Conservation (phyloP, 2,797 vertebrate species). For the Muscicapa comitata region DNA sequence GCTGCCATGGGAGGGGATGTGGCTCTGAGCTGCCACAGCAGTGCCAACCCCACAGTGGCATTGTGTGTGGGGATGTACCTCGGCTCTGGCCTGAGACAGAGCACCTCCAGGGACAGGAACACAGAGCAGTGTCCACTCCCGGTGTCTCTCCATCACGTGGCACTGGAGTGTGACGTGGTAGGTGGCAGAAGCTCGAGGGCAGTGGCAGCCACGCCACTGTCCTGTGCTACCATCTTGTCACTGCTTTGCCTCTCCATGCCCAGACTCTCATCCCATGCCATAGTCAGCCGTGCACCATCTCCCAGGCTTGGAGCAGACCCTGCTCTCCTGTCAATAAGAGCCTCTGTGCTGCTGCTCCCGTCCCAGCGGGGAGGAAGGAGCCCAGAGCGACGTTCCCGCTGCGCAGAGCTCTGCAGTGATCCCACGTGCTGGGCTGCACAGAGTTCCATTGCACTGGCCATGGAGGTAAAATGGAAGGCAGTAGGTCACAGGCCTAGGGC, state of each 20-base stretch:
- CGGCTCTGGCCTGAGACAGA: neutral
- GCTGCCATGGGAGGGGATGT: fast-evolving
- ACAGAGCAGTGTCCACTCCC: fast-evolving
- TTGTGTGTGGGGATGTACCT: neutral
- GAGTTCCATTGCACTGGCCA: fast-evolving
- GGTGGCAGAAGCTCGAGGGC: neutral
- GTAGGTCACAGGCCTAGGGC: neutral
- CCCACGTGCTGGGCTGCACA: neutral
- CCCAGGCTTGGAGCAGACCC: neutral
- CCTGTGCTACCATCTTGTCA: slow-evolving; percentile 23
- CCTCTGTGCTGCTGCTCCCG: neutral
- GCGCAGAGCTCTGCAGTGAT: neutral
- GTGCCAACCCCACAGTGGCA: fast-evolving
- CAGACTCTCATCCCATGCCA: slow-evolving; percentile 65
- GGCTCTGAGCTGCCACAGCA: neutral
- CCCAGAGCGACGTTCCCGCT: fast-evolving
- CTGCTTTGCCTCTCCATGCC: slow-evolving; percentile 63
- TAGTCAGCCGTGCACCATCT: neutral
- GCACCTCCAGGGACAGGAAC: neutral
- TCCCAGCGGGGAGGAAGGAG: neutral
- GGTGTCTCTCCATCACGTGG: fast-evolving
- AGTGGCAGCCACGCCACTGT: neutral
- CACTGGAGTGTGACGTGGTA: neutral
- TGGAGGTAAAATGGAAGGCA: neutral
- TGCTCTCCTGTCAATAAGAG: neutral